Percentiles rank a stretch among this genome's conserved stretches.
Evolutionary conservation across 1,140 invertebrate species (phyloP).

Genomic region (Caenorhabditis brenneri): DNA sequence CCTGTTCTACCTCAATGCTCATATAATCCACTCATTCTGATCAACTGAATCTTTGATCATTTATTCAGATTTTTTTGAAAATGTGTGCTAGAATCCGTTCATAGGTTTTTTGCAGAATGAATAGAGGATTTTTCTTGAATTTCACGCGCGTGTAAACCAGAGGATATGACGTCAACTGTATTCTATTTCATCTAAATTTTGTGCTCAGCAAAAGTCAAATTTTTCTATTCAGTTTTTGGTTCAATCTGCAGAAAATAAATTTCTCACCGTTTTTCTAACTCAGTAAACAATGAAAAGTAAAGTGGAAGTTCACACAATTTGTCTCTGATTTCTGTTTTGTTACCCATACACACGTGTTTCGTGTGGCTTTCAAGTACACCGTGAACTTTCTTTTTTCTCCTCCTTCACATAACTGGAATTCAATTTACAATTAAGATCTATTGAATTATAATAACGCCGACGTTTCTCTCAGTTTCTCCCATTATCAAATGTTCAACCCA

Average conservation of each 20-base stretch:
- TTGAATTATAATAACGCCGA: background rate
- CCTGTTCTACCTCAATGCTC: too few species aligned
- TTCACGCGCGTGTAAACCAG: slow-evolving; percentile 28
- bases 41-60: too few species aligned
- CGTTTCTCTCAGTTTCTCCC: background rate
- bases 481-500: slow-evolving; percentile 5
- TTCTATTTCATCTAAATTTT: background rate
- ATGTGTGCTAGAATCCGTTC: too few species aligned
- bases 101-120: too few species aligned
- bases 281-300: background rate
- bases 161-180: slow-evolving; percentile 22
- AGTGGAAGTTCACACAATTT: background rate
- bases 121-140: background rate
- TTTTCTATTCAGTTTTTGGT: background rate
- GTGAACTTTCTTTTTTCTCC: background rate
- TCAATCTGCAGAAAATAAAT: background rate
- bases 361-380: background rate
- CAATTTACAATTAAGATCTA: background rate
- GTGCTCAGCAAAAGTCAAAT: background rate
- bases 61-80: too few species aligned
- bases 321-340: background rate
- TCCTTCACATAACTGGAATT: background rate
- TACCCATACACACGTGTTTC: background rate
- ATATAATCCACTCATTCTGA: too few species aligned
- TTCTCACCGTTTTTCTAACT: background rate